Conservation (phyloP, 92 coral and sea anemone genomes). For the Metridium senile region DNA sequence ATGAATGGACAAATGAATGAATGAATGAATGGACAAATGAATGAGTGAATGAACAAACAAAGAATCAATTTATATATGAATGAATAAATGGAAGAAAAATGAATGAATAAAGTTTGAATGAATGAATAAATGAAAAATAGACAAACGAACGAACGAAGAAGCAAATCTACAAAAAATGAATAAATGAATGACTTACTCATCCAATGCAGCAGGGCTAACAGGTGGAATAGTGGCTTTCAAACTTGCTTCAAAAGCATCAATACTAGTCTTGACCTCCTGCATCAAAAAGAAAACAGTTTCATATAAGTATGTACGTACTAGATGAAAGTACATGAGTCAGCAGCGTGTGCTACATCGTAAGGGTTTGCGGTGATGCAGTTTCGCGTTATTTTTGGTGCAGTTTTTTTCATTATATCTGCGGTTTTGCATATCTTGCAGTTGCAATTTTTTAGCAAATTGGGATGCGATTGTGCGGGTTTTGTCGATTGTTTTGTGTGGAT, state of each 20-base stretch:
- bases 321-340: too few relatives aligned
- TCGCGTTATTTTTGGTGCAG: too few relatives aligned
- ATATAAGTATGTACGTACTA: not conserved
- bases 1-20: not conserved
- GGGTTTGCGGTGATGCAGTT: too few relatives aligned
- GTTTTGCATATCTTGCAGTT: too few relatives aligned
- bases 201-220: constrained; percentile 72
- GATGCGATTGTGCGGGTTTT: too few relatives aligned
- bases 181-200: constrained; percentile 57
- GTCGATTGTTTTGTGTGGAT: too few relatives aligned
- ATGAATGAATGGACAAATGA: not conserved
- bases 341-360: too few relatives aligned
- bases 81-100: not conserved
- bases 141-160: not conserved
- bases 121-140: not conserved
- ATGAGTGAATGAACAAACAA: not conserved
- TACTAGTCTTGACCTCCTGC: constrained; percentile 87
- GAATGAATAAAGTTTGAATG: not conserved
- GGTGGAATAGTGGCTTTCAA: constrained; percentile 86
- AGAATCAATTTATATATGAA: too few relatives aligned
- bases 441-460: too few relatives aligned
- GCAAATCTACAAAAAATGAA: not conserved
- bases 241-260: constrained; percentile 89
- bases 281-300: not conserved
- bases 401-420: too few relatives aligned